phyloP scores from a whole-genome alignment of 37 sponge, comb jelly and placozoan species.

The Bolinopsis microptera region DNA sequence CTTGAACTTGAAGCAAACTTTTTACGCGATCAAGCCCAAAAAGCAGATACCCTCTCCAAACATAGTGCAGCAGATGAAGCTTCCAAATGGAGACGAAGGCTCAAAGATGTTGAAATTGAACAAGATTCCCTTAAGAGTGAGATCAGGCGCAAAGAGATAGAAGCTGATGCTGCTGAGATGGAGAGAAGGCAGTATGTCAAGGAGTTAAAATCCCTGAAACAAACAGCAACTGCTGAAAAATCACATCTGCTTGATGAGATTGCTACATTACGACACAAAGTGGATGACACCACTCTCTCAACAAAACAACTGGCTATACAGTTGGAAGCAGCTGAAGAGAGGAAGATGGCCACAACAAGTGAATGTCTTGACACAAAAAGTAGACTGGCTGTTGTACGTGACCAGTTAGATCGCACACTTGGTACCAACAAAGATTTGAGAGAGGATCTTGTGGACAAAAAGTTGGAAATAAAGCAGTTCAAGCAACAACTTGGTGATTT shows the following conservation, averaged over 20 bases:
- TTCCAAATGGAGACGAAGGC: slow-evolving; percentile 34
- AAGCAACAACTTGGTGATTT: slow-evolving; percentile 18
- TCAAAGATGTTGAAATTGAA: slow-evolving; percentile 47
- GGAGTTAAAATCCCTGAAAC: slow-evolving; percentile 45
- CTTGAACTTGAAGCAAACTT: slow-evolving; percentile 69
- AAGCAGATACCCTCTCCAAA: slow-evolving; percentile 42
- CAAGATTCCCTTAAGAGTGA: slow-evolving; percentile 62
- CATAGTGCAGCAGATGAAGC: slow-evolving; percentile 62
- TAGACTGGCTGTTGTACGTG: slow-evolving; percentile 37
- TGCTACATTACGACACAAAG: neutral
- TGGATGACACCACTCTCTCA: neutral
- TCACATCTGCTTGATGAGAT: slow-evolving; percentile 22
- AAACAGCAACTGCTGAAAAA: slow-evolving; percentile 37
- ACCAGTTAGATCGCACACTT: slow-evolving; percentile 46
- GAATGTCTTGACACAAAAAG: neutral
- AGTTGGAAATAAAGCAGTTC: slow-evolving; percentile 49
- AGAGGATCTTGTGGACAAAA: slow-evolving; percentile 32
- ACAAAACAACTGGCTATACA: neutral
- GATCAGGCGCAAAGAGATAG: slow-evolving; percentile 47
- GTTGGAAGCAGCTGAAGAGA: slow-evolving; percentile 50
- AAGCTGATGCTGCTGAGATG: slow-evolving; percentile 63
- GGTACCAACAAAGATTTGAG: slow-evolving; percentile 36
- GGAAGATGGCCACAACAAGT: neutral
- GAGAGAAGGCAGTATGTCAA: slow-evolving; percentile 64
- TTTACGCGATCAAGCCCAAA: slow-evolving; percentile 58